Evolutionary conservation across 2,113 vertebrate species (phyloP), one percentile per base, ranked within the genome.

Genomic region (Anas platyrhynchos): DNA sequence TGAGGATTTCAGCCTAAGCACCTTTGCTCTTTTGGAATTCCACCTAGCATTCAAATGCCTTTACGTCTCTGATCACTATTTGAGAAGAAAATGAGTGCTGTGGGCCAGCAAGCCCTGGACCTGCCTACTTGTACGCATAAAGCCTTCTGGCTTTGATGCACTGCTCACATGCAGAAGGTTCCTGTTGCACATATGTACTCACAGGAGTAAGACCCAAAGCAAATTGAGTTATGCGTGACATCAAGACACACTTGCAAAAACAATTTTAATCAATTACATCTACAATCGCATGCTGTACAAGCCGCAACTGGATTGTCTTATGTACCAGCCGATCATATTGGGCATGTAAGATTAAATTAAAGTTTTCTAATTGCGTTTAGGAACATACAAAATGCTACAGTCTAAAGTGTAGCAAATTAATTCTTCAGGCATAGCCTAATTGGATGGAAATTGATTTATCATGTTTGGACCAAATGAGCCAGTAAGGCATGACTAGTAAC

Each of bases 361-460:
- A 97, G 83, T 93, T 96, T 88, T 94, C 92, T 96, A 96, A 96
- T 96, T 95, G 91, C 41, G 0, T 95, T 96, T 94, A 94, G 91
- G 93, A 96, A 91, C 91, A 93, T 65, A 95, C 93, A 76, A 96
- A 97, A 96, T 96, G 86, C 95, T 91, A 32, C 88, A 85, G 89
- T 82, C 87, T 91, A 88, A 97, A 95, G 89, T 95, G 96, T 94
- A 72, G 90, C 95, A 91, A 96, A 96, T 97, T 94, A 97, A 97
- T 96, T 97, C 92, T 97, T 93, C 77, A 87, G 94, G 94, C 90
- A 0, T 96, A 96, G 86, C 91, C 93, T 97, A 97, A 97, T 96
- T 96, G 95, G 89, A 91, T 97, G 94, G 93, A 97, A 97, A 97
- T 96, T 97, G 96, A 97, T 97, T 97, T 97, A 96, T 95, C 94